A percentile compares a stretch with the other conserved stretches of the same genome.
These are phyloP conservation scores for Melanogrammus aeglefinus DNA, from an alignment of 2,797 vertebrate genomes.

Conservation along the genomic window DNA sequence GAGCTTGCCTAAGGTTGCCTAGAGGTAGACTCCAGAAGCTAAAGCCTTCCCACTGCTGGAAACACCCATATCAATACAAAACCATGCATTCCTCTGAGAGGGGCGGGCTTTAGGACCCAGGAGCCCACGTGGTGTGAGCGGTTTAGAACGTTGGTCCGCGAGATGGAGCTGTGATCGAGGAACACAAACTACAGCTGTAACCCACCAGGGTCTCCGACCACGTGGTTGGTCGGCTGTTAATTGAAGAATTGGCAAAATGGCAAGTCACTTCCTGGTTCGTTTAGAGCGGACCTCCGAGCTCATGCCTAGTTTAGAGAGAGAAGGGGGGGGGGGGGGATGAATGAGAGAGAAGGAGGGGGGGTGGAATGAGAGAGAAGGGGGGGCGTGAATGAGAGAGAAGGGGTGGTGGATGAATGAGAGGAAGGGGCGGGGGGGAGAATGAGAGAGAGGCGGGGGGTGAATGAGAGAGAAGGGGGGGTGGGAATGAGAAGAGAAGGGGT, in stretches of 20 bases:
- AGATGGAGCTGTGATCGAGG: background rate
- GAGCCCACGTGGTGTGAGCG: background rate
- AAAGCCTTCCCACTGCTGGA: too few relatives aligned
- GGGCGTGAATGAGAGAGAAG: too few relatives aligned
- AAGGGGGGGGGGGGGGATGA: slow-evolving; percentile 36
- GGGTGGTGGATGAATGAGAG: too few relatives aligned
- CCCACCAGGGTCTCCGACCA: background rate
- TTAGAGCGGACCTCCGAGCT: slow-evolving; percentile 60
- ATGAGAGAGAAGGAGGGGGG: too few relatives aligned
- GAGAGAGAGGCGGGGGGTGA: too few relatives aligned
- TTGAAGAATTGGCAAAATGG: slow-evolving; percentile 49
- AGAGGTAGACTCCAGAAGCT: too few relatives aligned
- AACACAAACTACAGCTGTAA: background rate
- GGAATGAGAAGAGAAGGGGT: too few relatives aligned
- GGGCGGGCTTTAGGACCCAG: background rate
- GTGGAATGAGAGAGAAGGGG: too few relatives aligned
- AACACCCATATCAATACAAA: background rate
- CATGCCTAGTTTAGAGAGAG: slow-evolving; percentile 47
- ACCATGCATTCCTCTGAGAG: background rate
- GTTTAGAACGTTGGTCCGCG: background rate
- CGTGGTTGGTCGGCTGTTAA: slow-evolving; percentile 32
- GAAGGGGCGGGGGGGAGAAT: too few relatives aligned
- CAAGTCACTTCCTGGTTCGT: slow-evolving; percentile 51
- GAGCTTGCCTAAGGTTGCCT: too few relatives aligned
- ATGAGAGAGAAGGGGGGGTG: too few relatives aligned